Evolutionary conservation across 1,140 invertebrate genomes (phyloP), one percentile per base, ranked within the genome.

Genomic region (Aleiodes sp.): DNA sequence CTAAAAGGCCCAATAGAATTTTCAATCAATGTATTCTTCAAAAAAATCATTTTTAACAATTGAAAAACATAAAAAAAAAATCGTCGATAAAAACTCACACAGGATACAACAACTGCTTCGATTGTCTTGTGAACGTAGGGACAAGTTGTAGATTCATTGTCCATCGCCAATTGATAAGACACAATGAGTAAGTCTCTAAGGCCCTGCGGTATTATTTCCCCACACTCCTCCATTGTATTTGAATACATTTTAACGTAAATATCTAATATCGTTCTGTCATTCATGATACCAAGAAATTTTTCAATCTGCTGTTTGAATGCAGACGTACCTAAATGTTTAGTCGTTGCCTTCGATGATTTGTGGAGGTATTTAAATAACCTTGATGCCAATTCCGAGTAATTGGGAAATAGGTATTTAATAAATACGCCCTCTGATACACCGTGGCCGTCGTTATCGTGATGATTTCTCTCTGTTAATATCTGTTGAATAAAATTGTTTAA

Each of bases 161-260:
- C 90, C 91, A 94, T 93, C 14, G 92, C 90, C 9, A 94, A 86
- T 75, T 91, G 90, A 78, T 94, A 94, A 71, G 91, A 91, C 26
- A 89, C 90, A 82, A 91, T 89, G 0, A 94, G 82, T 7, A 94
- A 81, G 2, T 86, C 87, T 16, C 86, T 88, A 8, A 94, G 85
- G 16, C 86, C 88, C 0, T 91, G 89, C 0, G 87, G 87, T 7
- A 83, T 88, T 65, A 92, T 87, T 37, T 84, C 86, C 29, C 86
- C 83, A 16, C 56, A 29, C 12, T 87, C 85, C 29, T 84, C 86
- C 0, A 81, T 85, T 71, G 71, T 74, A 61, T 84, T 76, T 0
- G 86, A 83, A 72, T 87, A 90, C 85, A 90, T 89, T 64, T 88
- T 91, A 16, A 93, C 88, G 70, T 92, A 93, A 63, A 89, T 89